phyloP scores from a whole-genome alignment of 2,113 vertebrate species.

The Eudyptes chrysolophus region DNA sequence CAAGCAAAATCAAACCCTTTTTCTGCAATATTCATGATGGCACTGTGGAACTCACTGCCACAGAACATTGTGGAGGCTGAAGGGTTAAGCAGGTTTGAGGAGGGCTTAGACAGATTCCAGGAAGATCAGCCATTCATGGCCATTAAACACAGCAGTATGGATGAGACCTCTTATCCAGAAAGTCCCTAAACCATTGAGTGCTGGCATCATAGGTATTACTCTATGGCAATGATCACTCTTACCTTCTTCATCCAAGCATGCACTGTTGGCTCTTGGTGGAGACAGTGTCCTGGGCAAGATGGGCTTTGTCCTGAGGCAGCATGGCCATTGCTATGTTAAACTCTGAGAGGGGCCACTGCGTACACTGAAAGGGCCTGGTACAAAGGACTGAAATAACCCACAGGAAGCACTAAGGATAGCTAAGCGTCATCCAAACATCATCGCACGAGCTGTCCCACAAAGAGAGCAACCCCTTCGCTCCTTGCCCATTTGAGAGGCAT shows the following conservation, averaged over 20 bases:
- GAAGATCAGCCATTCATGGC: accelerated
- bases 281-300: neutral
- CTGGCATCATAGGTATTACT: neutral
- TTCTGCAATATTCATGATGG: neutral
- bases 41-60: neutral
- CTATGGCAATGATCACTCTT: neutral
- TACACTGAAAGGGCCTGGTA: neutral
- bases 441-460: neutral
- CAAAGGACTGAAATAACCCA: neutral
- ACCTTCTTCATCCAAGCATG: neutral
- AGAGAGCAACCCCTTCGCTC: neutral
- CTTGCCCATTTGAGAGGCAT: neutral
- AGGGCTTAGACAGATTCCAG: neutral
- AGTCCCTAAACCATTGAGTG: neutral
- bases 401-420: neutral
- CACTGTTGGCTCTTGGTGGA: neutral
- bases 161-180: neutral
- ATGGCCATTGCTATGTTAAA: neutral
- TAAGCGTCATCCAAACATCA: neutral
- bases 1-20: neutral
- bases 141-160: neutral
- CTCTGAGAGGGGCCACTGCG: neutral
- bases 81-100: neutral
- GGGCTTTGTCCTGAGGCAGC: neutral
- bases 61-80: neutral